Evolutionary conservation across 2,113 vertebrate species (phyloP).

Genomic region (Agelaius tricolor): DNA sequence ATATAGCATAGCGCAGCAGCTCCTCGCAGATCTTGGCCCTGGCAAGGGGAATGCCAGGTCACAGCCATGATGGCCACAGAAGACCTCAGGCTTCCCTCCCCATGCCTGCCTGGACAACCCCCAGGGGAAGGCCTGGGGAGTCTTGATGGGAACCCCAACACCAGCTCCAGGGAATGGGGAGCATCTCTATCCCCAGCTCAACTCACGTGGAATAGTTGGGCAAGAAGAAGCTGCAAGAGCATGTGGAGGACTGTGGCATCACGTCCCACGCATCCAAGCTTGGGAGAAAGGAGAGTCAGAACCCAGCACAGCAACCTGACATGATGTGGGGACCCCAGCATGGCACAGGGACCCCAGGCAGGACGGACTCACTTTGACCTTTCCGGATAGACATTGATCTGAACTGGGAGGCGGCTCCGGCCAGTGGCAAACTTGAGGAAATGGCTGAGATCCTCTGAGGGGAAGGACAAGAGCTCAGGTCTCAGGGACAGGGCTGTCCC

Average conservation of each 20-base stretch:
- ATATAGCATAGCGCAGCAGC: slow-evolving; percentile 92
- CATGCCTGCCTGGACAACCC: fast-evolving
- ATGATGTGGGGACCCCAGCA: neutral
- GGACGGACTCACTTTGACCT: slow-evolving; percentile 78
- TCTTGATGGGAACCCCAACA: neutral
- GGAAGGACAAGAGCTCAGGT: neutral
- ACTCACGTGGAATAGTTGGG: slow-evolving; percentile 91
- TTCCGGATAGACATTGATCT: slow-evolving; percentile 88
- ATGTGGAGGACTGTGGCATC: slow-evolving; percentile 92
- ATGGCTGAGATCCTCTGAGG: slow-evolving; percentile 92
- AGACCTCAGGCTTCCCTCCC: neutral
- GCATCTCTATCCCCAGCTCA: neutral
- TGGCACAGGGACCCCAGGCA: neutral
- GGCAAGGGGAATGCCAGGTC: neutral
- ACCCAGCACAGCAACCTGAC: neutral
- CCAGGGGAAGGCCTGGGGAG: neutral
- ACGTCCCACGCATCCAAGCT: slow-evolving; percentile 85
- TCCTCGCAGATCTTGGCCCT: slow-evolving; percentile 94
- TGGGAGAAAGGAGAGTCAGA: slow-evolving; percentile 6
- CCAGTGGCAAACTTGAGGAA: slow-evolving; percentile 96
- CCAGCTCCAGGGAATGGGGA: neutral
- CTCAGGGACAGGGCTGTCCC: neutral
- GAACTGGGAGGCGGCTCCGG: slow-evolving; percentile 93
- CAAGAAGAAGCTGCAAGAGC: slow-evolving; percentile 88
- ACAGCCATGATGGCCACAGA: fast-evolving